phyloP scores from a whole-genome alignment of 2,113 vertebrate genomes.

The Excalfactoria chinensis region DNA sequence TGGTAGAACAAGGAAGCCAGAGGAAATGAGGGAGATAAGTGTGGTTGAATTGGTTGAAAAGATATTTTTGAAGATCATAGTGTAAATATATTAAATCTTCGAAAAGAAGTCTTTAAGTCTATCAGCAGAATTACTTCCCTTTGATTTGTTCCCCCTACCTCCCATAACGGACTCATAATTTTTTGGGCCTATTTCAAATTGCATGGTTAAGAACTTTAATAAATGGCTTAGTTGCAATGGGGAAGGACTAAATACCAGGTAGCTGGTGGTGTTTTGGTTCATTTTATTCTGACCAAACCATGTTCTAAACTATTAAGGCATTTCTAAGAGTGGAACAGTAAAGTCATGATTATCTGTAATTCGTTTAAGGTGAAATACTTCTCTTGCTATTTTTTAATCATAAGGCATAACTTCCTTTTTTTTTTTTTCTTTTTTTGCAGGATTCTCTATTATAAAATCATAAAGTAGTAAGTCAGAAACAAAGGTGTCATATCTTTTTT shows the following conservation, averaged over 20 bases:
- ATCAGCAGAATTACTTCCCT: neutral
- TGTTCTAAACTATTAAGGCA: neutral
- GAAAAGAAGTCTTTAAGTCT: neutral
- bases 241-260: neutral
- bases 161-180: neutral
- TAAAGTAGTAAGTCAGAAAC: neutral
- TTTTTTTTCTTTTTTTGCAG: constrained; percentile 8
- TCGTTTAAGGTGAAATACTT: neutral
- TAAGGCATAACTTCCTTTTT: neutral
- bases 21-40: neutral
- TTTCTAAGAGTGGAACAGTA: neutral
- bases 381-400: neutral
- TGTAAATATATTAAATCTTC: neutral
- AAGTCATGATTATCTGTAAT: neutral
- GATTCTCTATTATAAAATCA: neutral
- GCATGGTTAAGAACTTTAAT: neutral
- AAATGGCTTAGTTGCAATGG: neutral
- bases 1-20: neutral
- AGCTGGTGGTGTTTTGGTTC: neutral
- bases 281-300: neutral
- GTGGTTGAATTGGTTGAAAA: neutral
- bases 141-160: neutral
- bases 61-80: neutral
- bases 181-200: neutral
- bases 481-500: neutral